Percentiles rank a stretch among this genome's conserved stretches.
phyloP scores from a whole-genome alignment of 2,888 invertebrate genomes.

The Himalopsyche japonica region DNA sequence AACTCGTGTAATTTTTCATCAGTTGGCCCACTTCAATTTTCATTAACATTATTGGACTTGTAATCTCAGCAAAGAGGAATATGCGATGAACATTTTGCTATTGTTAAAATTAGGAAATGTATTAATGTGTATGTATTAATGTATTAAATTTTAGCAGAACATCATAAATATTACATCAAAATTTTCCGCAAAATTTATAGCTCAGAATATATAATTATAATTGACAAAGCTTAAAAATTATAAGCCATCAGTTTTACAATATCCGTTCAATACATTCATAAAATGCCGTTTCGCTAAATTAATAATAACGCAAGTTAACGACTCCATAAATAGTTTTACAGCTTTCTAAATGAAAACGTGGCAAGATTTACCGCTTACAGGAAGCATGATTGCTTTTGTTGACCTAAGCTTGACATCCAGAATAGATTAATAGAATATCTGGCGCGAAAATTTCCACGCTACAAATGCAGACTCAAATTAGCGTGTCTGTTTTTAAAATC shows the following conservation, averaged over 20 bases:
- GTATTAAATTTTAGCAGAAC: too few species aligned
- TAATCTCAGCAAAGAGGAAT: too few species aligned
- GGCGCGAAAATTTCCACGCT: background rate
- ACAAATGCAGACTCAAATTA: background rate
- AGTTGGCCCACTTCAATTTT: too few species aligned
- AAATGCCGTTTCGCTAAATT: constrained; percentile 7
- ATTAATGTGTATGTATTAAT: too few species aligned
- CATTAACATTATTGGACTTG: too few species aligned
- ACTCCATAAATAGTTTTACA: constrained; percentile 5
- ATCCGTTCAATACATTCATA: background rate
- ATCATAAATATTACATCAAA: background rate
- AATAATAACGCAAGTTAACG: constrained; percentile 3
- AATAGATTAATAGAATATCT: background rate
- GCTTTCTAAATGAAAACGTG: background rate
- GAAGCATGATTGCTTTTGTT: background rate
- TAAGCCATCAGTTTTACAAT: background rate
- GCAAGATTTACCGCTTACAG: background rate
- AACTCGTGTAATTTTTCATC: too few species aligned
- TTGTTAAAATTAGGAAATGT: too few species aligned
- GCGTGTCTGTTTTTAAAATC: background rate
- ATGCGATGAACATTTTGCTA: too few species aligned
- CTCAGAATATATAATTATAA: background rate
- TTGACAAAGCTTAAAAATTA: background rate
- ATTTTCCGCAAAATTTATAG: background rate
- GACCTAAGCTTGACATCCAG: background rate